Evolutionary conservation across 1,140 invertebrate genomes (phyloP).

Genomic region (Drosophila gunungcola): DNA sequence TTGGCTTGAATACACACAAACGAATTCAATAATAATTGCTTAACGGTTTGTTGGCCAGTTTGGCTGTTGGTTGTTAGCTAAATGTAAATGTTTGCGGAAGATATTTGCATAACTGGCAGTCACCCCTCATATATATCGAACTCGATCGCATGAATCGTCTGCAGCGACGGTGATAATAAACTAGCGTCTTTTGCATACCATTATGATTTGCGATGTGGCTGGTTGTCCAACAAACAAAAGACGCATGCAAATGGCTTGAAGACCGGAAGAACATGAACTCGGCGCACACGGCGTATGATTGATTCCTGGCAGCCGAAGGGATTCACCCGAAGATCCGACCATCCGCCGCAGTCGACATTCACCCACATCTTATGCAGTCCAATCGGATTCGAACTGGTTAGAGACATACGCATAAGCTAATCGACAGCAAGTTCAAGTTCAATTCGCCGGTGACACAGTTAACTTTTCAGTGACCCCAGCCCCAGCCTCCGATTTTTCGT

Average conservation of each 20-base stretch:
- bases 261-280: conserved; percentile 40
- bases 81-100: conserved; percentile 80
- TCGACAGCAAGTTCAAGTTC: conserved; percentile 73
- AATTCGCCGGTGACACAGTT: conserved; percentile 80
- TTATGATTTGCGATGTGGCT: conserved; percentile 40
- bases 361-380: conserved; percentile 37
- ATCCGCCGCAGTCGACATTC: conserved; percentile 21
- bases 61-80: conserved; percentile 50
- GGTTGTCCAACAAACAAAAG: conserved; percentile 48
- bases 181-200: conserved; percentile 61
- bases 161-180: conserved; percentile 55
- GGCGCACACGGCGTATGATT: conserved; percentile 58
- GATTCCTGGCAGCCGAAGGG: conserved; percentile 47
- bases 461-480: conserved; percentile 66
- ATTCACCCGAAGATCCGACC: conserved; percentile 12
- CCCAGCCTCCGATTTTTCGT: conserved; percentile 8
- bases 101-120: conserved; percentile 66
- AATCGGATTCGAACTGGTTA: conserved; percentile 31
- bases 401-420: conserved; percentile 18
- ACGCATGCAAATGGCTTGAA: conserved; percentile 31
- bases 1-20: conserved; percentile 39
- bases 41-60: conserved; percentile 57
- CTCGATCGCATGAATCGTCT: conserved; percentile 31
- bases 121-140: conserved; percentile 6
- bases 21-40: conserved; percentile 69